These are phyloP conservation scores for Omphaloscelis lunosa DNA, from an alignment of 2,888 invertebrate species.

Conservation along the genomic window DNA sequence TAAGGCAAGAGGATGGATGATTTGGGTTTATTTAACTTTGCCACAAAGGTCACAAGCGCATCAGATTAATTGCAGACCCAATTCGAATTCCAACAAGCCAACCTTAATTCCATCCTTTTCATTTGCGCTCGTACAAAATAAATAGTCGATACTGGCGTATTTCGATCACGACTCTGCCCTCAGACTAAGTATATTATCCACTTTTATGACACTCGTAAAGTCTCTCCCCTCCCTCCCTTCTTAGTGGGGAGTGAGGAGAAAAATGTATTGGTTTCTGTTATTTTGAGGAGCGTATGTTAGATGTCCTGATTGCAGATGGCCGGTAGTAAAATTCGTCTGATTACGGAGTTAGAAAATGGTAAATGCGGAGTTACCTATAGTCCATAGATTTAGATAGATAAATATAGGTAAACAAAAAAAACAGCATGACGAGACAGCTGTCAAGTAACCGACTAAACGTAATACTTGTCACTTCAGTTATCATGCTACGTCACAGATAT, in stretches of 20 bases:
- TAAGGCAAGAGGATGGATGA: background rate
- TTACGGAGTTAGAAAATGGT: constrained; percentile 19
- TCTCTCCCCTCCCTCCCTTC: constrained; percentile 48
- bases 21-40: background rate
- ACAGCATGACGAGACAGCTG: too few relatives aligned
- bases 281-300: constrained; percentile 50
- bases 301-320: constrained; percentile 34
- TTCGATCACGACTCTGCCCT: constrained; percentile 67
- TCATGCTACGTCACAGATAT: too few relatives aligned
- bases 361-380: background rate
- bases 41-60: background rate
- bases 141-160: constrained; percentile 62
- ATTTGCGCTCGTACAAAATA: constrained; percentile 60
- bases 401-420: too few relatives aligned
- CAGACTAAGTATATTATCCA: constrained; percentile 77
- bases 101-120: constrained; percentile 44
- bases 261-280: constrained; percentile 66
- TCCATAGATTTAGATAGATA: too few relatives aligned
- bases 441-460: too few relatives aligned
- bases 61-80: constrained; percentile 28
- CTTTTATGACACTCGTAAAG: constrained; percentile 80
- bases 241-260: constrained; percentile 19
- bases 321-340: constrained; percentile 22
- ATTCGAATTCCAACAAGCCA: constrained; percentile 16
- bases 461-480: too few relatives aligned